These are phyloP conservation scores for Heliornis fulica DNA, from an alignment of 2,113 vertebrate genomes.

Conservation along the genomic window DNA sequence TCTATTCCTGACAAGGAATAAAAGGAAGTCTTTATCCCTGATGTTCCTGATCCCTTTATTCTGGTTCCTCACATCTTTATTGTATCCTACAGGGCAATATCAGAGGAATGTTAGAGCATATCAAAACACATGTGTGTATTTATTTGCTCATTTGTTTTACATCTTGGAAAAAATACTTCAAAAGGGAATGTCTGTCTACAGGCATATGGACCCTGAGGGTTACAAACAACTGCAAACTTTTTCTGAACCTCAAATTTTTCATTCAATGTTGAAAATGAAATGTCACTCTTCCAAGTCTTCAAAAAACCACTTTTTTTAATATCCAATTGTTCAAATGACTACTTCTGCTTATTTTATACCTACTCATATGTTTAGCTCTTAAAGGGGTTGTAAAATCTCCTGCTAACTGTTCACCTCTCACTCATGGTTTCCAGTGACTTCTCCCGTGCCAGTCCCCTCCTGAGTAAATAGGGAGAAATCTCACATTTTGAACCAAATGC, in stretches of 20 bases:
- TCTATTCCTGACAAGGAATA: not conserved
- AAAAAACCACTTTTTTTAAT: not conserved
- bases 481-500: not conserved
- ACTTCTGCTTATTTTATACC: not conserved
- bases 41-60: not conserved
- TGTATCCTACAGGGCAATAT: not conserved
- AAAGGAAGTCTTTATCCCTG: not conserved
- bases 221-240: not conserved
- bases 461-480: not conserved
- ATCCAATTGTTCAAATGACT: not conserved
- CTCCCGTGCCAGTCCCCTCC: not conserved
- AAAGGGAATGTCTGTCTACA: not conserved
- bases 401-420: not conserved
- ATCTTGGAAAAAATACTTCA: not conserved
- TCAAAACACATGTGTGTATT: not conserved
- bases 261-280: not conserved
- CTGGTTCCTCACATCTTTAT: not conserved
- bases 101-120: not conserved
- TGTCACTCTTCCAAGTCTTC: not conserved
- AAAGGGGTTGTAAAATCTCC: not conserved
- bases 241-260: not conserved
- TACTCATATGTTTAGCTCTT: not conserved
- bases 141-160: not conserved
- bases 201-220: not conserved
- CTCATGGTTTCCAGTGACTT: not conserved